Conservation (phyloP, 2,888 invertebrate genomes). For the Tachina fera region DNA sequence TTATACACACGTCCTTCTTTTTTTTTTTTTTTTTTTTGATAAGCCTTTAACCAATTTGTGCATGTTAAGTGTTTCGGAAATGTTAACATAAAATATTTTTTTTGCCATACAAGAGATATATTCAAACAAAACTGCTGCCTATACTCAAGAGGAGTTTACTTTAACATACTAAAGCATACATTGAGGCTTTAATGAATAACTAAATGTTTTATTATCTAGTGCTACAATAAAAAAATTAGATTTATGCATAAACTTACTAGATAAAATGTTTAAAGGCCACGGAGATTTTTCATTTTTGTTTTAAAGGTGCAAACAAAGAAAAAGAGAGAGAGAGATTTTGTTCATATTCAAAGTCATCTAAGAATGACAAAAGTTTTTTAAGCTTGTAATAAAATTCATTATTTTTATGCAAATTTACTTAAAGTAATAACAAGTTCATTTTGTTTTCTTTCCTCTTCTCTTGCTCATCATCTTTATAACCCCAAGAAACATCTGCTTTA, state of each 20-base stretch:
- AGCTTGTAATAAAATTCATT: conserved; percentile 59
- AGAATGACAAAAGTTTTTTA: conserved; percentile 54
- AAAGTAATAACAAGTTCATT: conserved; percentile 59
- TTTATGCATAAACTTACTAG: conserved; percentile 37
- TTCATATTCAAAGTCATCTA: conserved; percentile 48
- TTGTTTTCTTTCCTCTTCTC: conserved; percentile 33
- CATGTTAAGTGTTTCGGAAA: conserved; percentile 60
- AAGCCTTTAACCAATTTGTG: conserved; percentile 60
- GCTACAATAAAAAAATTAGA: conserved; percentile 20
- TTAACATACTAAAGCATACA: conserved; percentile 38
- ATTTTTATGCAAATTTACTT: conserved; percentile 64
- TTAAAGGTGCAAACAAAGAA: background rate
- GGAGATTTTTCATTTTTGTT: background rate
- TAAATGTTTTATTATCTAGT: conserved; percentile 44
- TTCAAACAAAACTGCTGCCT: conserved; percentile 14
- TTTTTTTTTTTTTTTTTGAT: background rate
- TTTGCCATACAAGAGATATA: conserved; percentile 19
- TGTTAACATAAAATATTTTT: conserved; percentile 58
- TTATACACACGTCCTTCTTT: background rate
- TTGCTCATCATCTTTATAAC: conserved; percentile 34
- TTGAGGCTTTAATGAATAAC: conserved; percentile 54
- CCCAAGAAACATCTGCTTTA: conserved; percentile 59
- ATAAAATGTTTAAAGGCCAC: conserved; percentile 36
- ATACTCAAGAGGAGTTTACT: conserved; percentile 19
- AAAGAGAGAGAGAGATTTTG: background rate